Evolutionary conservation across 2,888 invertebrate genomes (phyloP), one percentile per base, ranked within the genome.

Genomic region (Erebia palarica): DNA sequence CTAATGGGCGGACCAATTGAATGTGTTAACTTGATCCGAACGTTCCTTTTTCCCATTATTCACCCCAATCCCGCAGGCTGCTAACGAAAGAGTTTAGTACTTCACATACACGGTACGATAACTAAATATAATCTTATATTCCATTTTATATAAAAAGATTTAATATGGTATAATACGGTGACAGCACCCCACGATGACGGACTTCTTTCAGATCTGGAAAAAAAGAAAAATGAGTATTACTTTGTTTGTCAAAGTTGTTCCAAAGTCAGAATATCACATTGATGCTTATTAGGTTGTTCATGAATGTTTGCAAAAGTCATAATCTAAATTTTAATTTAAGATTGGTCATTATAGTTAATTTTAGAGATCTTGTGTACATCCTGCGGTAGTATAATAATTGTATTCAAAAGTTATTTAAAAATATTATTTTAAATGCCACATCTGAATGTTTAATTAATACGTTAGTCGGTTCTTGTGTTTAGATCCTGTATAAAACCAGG

Each of bases 21-120:
- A 87, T 92, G 91, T 86, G 89, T 84, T 81, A 87, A 89, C 84
- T 92, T 92, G 90, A 92, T 92, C 86, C 93, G 90, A 85, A 86
- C 92, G 91, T 91, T 90, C 79, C 90, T 92, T 87, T 89, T 93
- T 91, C 89, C 93, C 93, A 93, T 93, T 90, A 91, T 93, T 93
- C 87, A 91, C 87, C 86, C 86, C 86, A 83, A 86, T 86, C 81
- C 82, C 78, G 81, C 82, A 80, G 79, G 81, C 84, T 84, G 79
- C 80, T 81, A 78, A 77, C 80, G 76, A 81, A 86, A 80, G 83
- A 86, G 60, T 81, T 90, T 82, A 90, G 80, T 84, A 80, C 78
- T 71, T 77, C 76, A 81, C 78, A 78, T 77, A 83, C 76, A 81
- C 78, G 70, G 78, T 78, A 75, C 79, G 78, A 74, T 77, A 76